Evolutionary conservation across 2,888 invertebrate species (phyloP).

Genomic region (Uropetala carovei): DNA sequence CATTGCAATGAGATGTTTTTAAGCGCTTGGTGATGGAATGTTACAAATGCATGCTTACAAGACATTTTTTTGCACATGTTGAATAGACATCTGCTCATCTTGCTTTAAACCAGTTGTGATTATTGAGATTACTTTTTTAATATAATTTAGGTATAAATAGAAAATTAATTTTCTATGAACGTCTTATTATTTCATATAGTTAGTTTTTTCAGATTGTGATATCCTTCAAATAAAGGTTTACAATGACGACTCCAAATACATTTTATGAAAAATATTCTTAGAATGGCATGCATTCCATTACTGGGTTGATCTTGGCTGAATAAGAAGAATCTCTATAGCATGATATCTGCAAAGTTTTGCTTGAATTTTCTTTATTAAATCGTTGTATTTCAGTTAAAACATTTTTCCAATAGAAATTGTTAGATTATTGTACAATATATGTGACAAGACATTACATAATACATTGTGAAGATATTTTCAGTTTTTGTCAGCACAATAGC

Average conservation of each 20-base stretch:
- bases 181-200: too few relatives aligned
- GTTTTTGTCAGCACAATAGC: too few relatives aligned
- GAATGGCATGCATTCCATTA: neutral
- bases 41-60: neutral
- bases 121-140: too few relatives aligned
- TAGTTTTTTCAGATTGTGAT: too few relatives aligned
- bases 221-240: neutral
- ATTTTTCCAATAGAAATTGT: conserved; percentile 65
- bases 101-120: neutral
- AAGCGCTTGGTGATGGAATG: neutral
- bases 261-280: neutral
- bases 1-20: neutral
- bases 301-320: neutral
- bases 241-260: neutral
- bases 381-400: conserved; percentile 70
- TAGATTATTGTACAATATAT: neutral
- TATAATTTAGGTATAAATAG: too few relatives aligned
- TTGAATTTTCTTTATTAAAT: conserved; percentile 69
- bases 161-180: too few relatives aligned
- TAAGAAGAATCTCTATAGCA: neutral
- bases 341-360: conserved; percentile 70
- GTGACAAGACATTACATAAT: too few relatives aligned
- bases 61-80: neutral
- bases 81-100: neutral
- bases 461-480: too few relatives aligned